Conservation (phyloP, 2,888 invertebrate genomes). For the Parelbella ahira region DNA sequence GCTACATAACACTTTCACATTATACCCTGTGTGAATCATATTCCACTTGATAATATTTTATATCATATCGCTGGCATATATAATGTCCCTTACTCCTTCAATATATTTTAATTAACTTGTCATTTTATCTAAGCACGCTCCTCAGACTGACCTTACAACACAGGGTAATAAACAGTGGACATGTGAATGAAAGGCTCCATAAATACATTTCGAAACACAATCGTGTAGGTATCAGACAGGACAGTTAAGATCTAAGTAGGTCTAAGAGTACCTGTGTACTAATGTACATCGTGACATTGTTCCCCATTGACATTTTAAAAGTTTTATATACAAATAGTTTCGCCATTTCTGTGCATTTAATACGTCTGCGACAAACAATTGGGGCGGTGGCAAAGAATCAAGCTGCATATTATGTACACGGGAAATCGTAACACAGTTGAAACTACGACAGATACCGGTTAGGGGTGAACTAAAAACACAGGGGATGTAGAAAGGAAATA, state of each 20-base stretch:
- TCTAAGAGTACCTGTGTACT: conserved; percentile 76
- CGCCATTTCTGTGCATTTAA: conserved; percentile 53
- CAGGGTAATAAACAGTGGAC: conserved; percentile 48
- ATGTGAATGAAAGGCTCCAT: conserved; percentile 52
- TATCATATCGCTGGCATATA: conserved; percentile 65
- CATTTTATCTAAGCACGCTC: conserved; percentile 50
- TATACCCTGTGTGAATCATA: conserved; percentile 76
- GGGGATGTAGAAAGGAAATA: conserved; percentile 52
- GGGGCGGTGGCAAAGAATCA: conserved; percentile 14
- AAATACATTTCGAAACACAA: conserved; percentile 47
- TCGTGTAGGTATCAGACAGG: conserved; percentile 53
- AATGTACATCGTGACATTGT: conserved; percentile 75
- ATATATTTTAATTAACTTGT: conserved; percentile 61
- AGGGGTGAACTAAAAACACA: conserved; percentile 31
- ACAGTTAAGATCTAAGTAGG: conserved; percentile 68
- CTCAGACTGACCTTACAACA: conserved; percentile 41
- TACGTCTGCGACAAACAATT: conserved; percentile 39
- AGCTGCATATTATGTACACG: conserved; percentile 21
- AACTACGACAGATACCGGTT: conserved; percentile 9
- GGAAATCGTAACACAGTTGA: conserved; percentile 29
- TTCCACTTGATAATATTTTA: conserved; percentile 67
- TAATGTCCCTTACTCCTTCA: conserved; percentile 71
- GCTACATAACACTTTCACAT: conserved; percentile 61
- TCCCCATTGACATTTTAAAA: conserved; percentile 76
- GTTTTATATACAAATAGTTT: conserved; percentile 76